Conservation (phyloP, 2,888 invertebrate species). For the Hoplodrina blanda region DNA sequence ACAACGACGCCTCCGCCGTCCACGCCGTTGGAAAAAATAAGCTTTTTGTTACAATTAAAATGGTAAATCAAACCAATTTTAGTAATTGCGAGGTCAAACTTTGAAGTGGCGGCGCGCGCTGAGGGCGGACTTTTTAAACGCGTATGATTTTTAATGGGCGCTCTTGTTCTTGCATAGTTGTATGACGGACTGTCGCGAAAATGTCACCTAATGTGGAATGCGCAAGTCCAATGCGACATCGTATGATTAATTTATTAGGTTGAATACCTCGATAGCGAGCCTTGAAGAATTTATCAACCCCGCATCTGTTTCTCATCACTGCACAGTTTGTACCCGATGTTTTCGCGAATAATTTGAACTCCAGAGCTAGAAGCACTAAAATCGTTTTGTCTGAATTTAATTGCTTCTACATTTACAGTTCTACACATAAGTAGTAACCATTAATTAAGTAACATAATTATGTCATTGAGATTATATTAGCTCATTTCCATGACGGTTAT, state of each 20-base stretch:
- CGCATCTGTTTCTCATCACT: constrained; percentile 27
- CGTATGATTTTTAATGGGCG: constrained; percentile 82
- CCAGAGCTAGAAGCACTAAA: not conserved
- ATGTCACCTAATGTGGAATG: constrained; percentile 38
- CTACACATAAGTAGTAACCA: not conserved
- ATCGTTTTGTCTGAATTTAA: not conserved
- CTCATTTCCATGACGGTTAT: constrained; percentile 11
- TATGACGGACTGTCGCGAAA: constrained; percentile 58
- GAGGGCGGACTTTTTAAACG: constrained; percentile 79
- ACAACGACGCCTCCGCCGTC: constrained; percentile 81
- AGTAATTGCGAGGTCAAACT: constrained; percentile 90
- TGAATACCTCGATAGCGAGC: constrained; percentile 41
- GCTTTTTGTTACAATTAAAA: constrained; percentile 91
- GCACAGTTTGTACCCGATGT: constrained; percentile 15
- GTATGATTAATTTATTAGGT: constrained; percentile 69
- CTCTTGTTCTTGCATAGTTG: constrained; percentile 67
- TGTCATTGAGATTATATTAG: not conserved
- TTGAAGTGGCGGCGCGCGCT: constrained; percentile 83
- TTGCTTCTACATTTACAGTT: not conserved
- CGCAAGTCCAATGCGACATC: constrained; percentile 52
- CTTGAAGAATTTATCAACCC: constrained; percentile 35
- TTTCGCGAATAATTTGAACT: constrained; percentile 12
- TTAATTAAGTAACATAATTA: constrained; percentile 1
- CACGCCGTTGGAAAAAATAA: constrained; percentile 87
- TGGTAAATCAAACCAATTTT: constrained; percentile 91